A percentile compares a stretch with the other conserved stretches of the same genome.
phyloP scores from a whole-genome alignment of 2,888 invertebrate species.

The Corbicula japonica region DNA sequence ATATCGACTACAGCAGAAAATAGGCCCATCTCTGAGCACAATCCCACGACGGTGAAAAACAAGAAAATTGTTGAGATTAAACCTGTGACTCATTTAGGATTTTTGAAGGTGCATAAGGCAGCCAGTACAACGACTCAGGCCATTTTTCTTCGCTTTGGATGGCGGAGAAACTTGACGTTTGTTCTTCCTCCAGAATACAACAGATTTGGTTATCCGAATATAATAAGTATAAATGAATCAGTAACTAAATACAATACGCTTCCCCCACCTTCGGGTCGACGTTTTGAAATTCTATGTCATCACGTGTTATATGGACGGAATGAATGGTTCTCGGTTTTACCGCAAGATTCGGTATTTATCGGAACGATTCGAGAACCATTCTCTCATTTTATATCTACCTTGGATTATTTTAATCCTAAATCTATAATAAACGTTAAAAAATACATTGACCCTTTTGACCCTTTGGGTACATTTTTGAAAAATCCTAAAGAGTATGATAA shows the following conservation, averaged over 20 bases:
- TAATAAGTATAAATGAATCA: slow-evolving; percentile 50
- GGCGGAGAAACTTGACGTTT: slow-evolving; percentile 48
- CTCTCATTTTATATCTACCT: slow-evolving; percentile 39
- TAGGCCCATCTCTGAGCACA: neutral
- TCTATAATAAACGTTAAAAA: slow-evolving; percentile 20
- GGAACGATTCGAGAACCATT: slow-evolving; percentile 60
- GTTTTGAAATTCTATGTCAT: slow-evolving; percentile 56
- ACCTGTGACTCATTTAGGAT: slow-evolving; percentile 21
- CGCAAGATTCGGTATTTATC: slow-evolving; percentile 45
- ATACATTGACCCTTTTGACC: slow-evolving; percentile 4
- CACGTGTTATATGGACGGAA: slow-evolving; percentile 53
- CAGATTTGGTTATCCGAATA: slow-evolving; percentile 41
- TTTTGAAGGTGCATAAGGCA: slow-evolving; percentile 60
- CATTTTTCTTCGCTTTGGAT: slow-evolving; percentile 56
- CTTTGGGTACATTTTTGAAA: slow-evolving; percentile 35
- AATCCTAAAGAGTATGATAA: slow-evolving; percentile 37
- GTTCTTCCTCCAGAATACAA: slow-evolving; percentile 51
- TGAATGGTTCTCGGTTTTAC: slow-evolving; percentile 37
- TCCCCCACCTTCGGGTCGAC: slow-evolving; percentile 32
- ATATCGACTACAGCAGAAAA: neutral
- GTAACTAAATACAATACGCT: slow-evolving; percentile 37
- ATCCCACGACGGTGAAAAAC: neutral
- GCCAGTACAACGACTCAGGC: slow-evolving; percentile 56
- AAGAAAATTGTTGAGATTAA: neutral
- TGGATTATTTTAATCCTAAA: slow-evolving; percentile 53